Evolutionary conservation across 1,140 invertebrate species (phyloP).

Genomic region (Zeugodacus cucurbitae): DNA sequence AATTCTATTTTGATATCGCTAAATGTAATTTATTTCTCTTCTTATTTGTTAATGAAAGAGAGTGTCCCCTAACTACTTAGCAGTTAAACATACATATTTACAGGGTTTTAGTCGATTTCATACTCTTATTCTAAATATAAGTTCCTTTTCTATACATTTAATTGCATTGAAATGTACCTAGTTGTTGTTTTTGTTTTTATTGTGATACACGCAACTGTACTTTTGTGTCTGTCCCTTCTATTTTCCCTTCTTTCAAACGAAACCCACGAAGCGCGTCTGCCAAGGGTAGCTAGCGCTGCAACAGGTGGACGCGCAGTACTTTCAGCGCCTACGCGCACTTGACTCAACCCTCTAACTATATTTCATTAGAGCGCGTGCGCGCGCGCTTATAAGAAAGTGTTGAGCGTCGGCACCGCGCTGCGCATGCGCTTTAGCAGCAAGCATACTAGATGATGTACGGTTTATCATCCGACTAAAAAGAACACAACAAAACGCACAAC

Average conservation of each 20-base stretch:
- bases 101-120: background rate
- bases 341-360: background rate
- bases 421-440: background rate
- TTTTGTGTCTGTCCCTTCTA: background rate
- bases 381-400: background rate
- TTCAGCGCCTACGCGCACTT: background rate
- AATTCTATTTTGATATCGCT: background rate
- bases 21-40: background rate
- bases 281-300: background rate
- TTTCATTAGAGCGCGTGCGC: background rate
- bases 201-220: background rate
- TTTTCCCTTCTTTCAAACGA: background rate
- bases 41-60: background rate
- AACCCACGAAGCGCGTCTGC: background rate
- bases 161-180: conserved; percentile 11
- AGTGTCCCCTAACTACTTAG: conserved; percentile 3
- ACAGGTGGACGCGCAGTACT: background rate
- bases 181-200: background rate
- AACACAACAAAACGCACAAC: conserved; percentile 15
- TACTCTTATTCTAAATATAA: background rate
- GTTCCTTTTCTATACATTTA: background rate
- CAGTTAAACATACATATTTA: conserved; percentile 29
- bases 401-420: background rate
- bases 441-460: background rate
- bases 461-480: background rate